Conservation (phyloP, 2,797 vertebrate species). For the Kryptolebias ocellatus region DNA sequence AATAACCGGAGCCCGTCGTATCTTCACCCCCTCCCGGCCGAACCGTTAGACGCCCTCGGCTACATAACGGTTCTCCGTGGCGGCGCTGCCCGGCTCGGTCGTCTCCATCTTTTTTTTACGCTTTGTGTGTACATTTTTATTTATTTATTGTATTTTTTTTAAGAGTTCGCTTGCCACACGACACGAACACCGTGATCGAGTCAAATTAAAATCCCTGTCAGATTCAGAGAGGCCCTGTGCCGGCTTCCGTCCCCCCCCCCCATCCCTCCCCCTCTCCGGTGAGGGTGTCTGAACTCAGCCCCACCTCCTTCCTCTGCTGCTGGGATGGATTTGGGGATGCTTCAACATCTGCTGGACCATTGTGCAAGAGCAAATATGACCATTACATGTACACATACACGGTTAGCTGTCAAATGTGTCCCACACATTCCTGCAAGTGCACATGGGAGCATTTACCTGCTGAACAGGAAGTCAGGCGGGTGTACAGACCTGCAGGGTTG, state of each 20-base stretch:
- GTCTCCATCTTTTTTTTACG: neutral
- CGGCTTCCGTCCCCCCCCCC: conserved; percentile 5
- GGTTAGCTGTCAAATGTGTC: too few species aligned
- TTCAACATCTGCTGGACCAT: neutral
- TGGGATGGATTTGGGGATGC: neutral
- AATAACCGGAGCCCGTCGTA: too few species aligned
- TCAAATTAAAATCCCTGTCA: too few species aligned
- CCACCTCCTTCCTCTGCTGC: too few species aligned
- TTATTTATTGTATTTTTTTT: neutral
- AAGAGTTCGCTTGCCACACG: neutral
- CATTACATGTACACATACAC: too few species aligned
- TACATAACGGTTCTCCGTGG: neutral
- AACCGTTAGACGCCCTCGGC: conserved; percentile 2
- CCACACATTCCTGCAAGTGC: neutral
- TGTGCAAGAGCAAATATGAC: too few species aligned
- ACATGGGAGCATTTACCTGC: conserved; percentile 7
- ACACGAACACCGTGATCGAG: neutral
- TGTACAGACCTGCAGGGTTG: neutral
- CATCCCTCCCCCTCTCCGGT: neutral
- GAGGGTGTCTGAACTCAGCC: conserved; percentile 1
- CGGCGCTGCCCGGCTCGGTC: neutral
- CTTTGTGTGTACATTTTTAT: neutral
- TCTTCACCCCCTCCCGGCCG: too few species aligned
- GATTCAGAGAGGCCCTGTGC: neutral
- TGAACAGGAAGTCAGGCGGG: neutral